These are phyloP conservation scores for Phaethornis superciliosus DNA, from an alignment of 2,113 vertebrate species.

Conservation along the genomic window DNA sequence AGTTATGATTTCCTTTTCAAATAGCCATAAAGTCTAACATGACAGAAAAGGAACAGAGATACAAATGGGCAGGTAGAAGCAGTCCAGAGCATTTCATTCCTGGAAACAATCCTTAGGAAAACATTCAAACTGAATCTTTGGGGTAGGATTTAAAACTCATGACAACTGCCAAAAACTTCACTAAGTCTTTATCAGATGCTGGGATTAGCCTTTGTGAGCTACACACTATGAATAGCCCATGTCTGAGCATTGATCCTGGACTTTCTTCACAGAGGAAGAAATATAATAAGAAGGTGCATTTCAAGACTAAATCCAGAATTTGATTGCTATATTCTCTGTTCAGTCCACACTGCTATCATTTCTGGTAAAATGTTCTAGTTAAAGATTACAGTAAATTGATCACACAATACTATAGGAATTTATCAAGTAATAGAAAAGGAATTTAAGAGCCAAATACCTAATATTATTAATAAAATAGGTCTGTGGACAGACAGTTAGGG, in stretches of 20 bases:
- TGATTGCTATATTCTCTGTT: constrained; percentile 8
- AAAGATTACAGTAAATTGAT: constrained; percentile 49
- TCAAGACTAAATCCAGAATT: not conserved
- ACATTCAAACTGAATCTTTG: not conserved
- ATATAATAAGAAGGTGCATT: not conserved
- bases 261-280: not conserved
- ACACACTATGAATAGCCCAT: not conserved
- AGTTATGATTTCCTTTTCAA: not conserved
- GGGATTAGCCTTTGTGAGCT: not conserved
- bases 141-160: constrained; percentile 2
- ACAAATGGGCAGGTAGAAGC: constrained; percentile 4
- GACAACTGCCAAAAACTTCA: constrained; percentile 1
- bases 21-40: not conserved
- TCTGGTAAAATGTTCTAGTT: constrained; percentile 45
- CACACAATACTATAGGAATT: constrained; percentile 46
- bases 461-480: constrained; percentile 58
- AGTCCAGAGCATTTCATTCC: not conserved
- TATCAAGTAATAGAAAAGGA: constrained; percentile 47
- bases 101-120: not conserved
- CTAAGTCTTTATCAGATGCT: not conserved
- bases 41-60: not conserved
- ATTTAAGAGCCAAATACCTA: constrained; percentile 62
- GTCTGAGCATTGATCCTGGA: not conserved
- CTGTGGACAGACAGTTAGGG: not conserved
- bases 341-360: not conserved